Percentiles rank a stretch among this genome's conserved stretches.
phyloP scores from a whole-genome alignment of 2,888 invertebrate genomes.

The Synanthedon formicaeformis region DNA sequence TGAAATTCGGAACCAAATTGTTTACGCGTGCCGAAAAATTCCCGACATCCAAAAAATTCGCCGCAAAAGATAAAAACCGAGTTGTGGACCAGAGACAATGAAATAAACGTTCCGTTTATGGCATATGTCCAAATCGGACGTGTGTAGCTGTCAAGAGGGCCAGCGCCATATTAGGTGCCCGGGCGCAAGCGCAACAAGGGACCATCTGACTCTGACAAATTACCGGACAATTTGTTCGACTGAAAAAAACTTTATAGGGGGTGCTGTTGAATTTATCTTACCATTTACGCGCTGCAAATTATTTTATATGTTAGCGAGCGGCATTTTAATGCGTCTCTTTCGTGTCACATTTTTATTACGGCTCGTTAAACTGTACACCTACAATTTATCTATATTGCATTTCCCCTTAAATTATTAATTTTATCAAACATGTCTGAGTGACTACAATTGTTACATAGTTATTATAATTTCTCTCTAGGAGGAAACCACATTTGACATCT shows the following conservation, averaged over 20 bases:
- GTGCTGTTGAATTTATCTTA: conserved; percentile 1
- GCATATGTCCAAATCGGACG: conserved; percentile 30
- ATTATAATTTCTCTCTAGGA: no score
- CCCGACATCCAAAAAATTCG: background rate
- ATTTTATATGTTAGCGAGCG: background rate
- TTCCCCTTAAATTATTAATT: no score
- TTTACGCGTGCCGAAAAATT: background rate
- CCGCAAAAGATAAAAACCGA: conserved; percentile 2
- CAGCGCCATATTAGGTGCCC: conserved; percentile 49
- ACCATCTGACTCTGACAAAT: conserved; percentile 60
- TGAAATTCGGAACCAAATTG: background rate
- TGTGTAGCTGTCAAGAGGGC: conserved; percentile 29
- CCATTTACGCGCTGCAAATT: background rate
- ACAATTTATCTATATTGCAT: no score
- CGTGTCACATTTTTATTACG: background rate
- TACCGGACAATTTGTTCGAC: conserved; percentile 56
- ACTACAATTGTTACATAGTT: no score
- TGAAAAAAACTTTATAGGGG: conserved; percentile 12
- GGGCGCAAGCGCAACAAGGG: conserved; percentile 36
- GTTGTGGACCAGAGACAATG: conserved; percentile 31
- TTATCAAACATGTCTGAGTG: no score
- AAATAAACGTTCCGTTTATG: conserved; percentile 37
- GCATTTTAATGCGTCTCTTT: background rate
- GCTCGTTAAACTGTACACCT: no score
- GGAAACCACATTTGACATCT: no score